Conservation (phyloP, 2,113 vertebrate species). For the Dasyornis broadbenti region DNA sequence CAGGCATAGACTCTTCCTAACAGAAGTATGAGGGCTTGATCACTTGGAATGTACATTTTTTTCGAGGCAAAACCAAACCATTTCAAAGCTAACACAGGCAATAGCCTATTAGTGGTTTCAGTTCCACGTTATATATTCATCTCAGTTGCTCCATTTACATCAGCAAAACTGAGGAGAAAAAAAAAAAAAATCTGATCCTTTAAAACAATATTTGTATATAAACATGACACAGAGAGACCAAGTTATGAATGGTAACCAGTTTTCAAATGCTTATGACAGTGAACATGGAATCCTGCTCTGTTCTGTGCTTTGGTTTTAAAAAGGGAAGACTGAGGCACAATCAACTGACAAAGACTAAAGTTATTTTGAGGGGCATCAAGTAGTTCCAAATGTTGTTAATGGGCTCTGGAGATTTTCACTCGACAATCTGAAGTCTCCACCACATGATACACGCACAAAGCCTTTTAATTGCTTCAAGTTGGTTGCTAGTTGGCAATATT, state of each 20-base stretch:
- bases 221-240: background rate
- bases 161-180: background rate
- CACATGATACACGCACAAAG: background rate
- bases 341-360: background rate
- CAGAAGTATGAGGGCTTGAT: background rate
- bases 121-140: background rate
- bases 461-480: background rate
- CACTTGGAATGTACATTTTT: background rate
- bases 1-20: background rate
- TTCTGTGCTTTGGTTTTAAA: background rate
- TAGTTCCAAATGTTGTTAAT: background rate
- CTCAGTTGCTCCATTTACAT: background rate
- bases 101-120: background rate
- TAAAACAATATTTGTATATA: background rate
- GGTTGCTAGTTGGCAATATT: background rate
- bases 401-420: background rate
- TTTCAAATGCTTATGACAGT: background rate
- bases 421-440: background rate
- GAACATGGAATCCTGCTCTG: background rate
- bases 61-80: background rate
- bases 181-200: background rate
- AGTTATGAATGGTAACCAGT: background rate
- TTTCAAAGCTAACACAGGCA: background rate
- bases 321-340: background rate
- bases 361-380: background rate